These are phyloP conservation scores for Alethe castanea DNA, from an alignment of 2,113 vertebrate species.

Conservation along the genomic window DNA sequence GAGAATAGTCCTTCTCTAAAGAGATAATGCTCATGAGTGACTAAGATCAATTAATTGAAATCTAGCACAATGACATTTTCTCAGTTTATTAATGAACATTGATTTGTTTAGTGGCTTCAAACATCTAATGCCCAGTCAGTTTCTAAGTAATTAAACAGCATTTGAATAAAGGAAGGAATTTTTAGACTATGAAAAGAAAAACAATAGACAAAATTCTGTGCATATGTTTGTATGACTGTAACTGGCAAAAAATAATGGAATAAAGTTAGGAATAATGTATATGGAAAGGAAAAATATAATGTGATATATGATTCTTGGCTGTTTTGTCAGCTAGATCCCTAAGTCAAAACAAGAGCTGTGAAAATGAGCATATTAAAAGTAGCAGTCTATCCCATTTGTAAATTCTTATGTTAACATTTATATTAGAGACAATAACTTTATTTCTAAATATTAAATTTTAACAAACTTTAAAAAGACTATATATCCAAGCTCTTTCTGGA, in stretches of 20 bases:
- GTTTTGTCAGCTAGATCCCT: background rate
- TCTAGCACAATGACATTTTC: slow-evolving; percentile 2
- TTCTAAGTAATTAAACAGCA: background rate
- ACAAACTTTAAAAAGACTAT: background rate
- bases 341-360: background rate
- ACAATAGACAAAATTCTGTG: background rate
- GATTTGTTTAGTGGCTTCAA: background rate
- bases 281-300: background rate
- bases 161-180: background rate
- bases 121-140: background rate
- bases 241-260: background rate
- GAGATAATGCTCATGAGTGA: background rate
- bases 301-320: background rate
- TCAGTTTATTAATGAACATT: background rate
- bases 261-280: background rate
- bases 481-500: background rate
- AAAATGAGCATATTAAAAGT: background rate
- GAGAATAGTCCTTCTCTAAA: background rate
- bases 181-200: background rate
- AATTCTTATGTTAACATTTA: background rate
- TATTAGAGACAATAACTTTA: background rate
- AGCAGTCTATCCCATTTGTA: background rate
- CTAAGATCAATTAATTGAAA: background rate
- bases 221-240: background rate
- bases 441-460: background rate